Conservation (phyloP, 2,888 invertebrate genomes). For the Drosophila dives region DNA sequence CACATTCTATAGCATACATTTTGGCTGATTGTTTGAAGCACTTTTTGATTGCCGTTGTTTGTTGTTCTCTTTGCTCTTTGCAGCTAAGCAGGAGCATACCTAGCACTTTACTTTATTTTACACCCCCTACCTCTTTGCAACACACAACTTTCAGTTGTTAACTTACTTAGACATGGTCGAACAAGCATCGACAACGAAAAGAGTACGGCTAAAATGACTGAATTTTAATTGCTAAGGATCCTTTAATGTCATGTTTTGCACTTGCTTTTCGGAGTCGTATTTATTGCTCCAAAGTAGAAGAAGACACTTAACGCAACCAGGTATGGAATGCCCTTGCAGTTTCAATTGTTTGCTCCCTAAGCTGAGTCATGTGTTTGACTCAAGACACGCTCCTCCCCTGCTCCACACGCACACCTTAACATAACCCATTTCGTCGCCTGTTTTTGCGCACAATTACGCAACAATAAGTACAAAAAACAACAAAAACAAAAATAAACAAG, state of each 20-base stretch:
- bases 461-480: constrained; percentile 63
- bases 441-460: constrained; percentile 78
- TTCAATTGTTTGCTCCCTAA: constrained; percentile 54
- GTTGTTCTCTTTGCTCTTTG: constrained; percentile 6
- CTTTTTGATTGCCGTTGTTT: not conserved
- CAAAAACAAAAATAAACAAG: constrained; percentile 5
- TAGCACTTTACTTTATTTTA: constrained; percentile 13
- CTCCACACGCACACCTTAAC: constrained; percentile 17
- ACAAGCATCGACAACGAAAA: constrained; percentile 37
- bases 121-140: not conserved
- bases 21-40: constrained; percentile 26
- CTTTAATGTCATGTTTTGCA: constrained; percentile 19
- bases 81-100: constrained; percentile 22
- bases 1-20: constrained; percentile 25
- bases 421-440: constrained; percentile 61
- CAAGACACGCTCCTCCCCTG: not conserved
- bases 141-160: constrained; percentile 30
- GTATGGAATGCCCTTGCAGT: constrained; percentile 44
- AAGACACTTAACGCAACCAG: constrained; percentile 41
- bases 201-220: constrained; percentile 46
- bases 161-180: constrained; percentile 34
- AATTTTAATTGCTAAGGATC: constrained; percentile 56
- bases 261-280: constrained; percentile 19
- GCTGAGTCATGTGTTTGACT: constrained; percentile 24
- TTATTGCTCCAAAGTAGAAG: constrained; percentile 24